These are phyloP conservation scores for Periphyllus acericola DNA, from an alignment of 2,888 invertebrate species.

Conservation along the genomic window DNA sequence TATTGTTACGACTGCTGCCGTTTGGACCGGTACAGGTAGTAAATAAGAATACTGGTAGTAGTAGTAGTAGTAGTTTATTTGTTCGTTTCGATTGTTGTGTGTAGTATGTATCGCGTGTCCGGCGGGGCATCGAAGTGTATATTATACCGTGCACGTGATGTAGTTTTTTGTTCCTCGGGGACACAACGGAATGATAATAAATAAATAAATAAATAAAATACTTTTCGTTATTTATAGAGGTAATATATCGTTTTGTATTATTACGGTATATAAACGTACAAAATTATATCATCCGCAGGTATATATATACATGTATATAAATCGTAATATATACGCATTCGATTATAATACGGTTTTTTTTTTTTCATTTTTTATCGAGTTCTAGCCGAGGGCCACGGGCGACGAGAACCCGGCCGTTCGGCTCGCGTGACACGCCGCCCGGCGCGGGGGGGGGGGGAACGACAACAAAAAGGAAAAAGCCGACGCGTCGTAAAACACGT, in stretches of 20 bases:
- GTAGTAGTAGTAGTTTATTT: conserved; percentile 14
- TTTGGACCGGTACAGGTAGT: background rate
- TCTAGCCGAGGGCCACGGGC: background rate
- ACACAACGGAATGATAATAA: background rate
- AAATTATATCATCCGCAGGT: background rate
- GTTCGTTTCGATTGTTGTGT: conserved; percentile 35
- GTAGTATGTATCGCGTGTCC: conserved; percentile 29
- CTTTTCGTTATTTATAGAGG: conserved; percentile 33
- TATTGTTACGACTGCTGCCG: background rate
- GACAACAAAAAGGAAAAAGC: conserved; percentile 18
- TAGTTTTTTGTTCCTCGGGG: conserved; percentile 31
- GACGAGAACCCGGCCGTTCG: conserved; percentile 14
- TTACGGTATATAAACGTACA: background rate
- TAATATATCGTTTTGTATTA: conserved; percentile 20
- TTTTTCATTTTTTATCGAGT: background rate
- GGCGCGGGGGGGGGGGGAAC: background rate
- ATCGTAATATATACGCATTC: background rate
- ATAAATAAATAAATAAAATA: conserved; percentile 26
- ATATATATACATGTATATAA: background rate
- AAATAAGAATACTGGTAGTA: background rate
- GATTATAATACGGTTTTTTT: conserved; percentile 11
- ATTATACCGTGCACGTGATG: background rate
- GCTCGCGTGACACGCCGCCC: background rate
- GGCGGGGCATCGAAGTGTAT: conserved; percentile 25
- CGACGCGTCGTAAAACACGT: conserved; percentile 28